Base-by-base conservation (phyloP, 2,888 invertebrate genomes). In the Caenorhabditis afra region DNA sequence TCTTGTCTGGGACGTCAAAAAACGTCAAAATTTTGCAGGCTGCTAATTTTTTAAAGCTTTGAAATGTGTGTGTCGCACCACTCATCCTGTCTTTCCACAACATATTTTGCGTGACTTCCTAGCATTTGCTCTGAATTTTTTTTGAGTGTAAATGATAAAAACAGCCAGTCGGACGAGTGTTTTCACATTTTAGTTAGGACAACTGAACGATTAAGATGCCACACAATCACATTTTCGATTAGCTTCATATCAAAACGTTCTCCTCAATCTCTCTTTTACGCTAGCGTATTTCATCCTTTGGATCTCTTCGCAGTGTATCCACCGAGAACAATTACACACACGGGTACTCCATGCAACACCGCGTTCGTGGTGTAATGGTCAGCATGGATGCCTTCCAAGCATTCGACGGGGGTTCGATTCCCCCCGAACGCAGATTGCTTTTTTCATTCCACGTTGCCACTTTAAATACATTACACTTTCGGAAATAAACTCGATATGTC, bases 321-420 rank as follows among this genome's bases (percentile, higher is more conserved):
- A n/a, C n/a, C n/a, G n/a, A n/a, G n/a, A n/a, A n/a, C n/a, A n/a
- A n/a, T n/a, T n/a, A n/a, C n/a, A n/a, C n/a, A n/a, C n/a, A 29
- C 7, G 3, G 29, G 29, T 29, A 7, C 4, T 29, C 7, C 4
- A 7, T 29, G 3, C 3, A 29, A 29, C 47, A 50, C 14, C 71
- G 83, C 83, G 83, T 83, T 82, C 83, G 83, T 84, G 84, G 84
- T 84, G 82, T 84, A 84, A 82, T 82, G 84, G 84, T 83, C 80
- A 83, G 29, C 82, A 84, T 84, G 84, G 84, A 84, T 84, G 84
- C 82, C 84, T 84, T 84, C 84, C 84, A 84, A 84, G 82, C 84
- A 84, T 84, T 84, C 84, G 81, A 84, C 83, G 83, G 80, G 83
- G 83, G 81, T 83, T 83, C 83, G 83, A 83, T 83, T 83, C 83